A percentile compares a stretch with the other conserved stretches of the same genome.
Conservation (phyloP, 2,888 invertebrate genomes). For the Nezara viridula region DNA sequence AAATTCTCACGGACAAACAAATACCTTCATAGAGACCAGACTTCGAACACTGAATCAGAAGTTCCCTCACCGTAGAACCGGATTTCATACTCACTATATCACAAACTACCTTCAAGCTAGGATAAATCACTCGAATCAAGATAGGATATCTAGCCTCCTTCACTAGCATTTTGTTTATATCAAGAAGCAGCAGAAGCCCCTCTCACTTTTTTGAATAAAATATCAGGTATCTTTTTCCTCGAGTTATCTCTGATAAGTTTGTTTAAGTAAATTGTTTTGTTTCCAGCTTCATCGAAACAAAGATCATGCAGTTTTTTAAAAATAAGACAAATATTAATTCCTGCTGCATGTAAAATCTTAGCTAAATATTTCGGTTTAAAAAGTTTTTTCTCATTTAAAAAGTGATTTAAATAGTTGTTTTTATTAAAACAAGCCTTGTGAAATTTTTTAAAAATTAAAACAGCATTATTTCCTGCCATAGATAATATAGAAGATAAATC, state of each 20-base stretch:
- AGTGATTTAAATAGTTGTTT: neutral
- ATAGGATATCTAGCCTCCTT: too few relatives aligned
- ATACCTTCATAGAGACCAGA: too few relatives aligned
- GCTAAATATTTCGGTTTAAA: slow-evolving; percentile 3
- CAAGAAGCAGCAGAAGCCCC: neutral
- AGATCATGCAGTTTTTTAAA: slow-evolving; percentile 47
- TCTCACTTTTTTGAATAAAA: slow-evolving; percentile 17
- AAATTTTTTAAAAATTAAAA: slow-evolving; percentile 33
- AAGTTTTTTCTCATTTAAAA: slow-evolving; percentile 20
- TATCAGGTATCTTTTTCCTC: neutral
- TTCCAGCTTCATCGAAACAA: slow-evolving; percentile 37
- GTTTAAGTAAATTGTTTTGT: neutral
- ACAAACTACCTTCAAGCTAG: too few relatives aligned
- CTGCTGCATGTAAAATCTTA: neutral
- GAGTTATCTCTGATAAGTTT: neutral
- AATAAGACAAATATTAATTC: neutral
- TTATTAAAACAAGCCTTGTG: slow-evolving; percentile 30
- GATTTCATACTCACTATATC: too few relatives aligned
- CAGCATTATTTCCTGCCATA: slow-evolving; percentile 39
- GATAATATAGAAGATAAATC: slow-evolving; percentile 6
- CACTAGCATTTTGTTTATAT: too few relatives aligned
- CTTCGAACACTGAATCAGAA: too few relatives aligned
- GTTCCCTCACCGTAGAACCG: too few relatives aligned
- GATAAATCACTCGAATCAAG: too few relatives aligned
- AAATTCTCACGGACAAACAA: too few relatives aligned